Percentiles rank a stretch among this genome's conserved stretches.
Conservation (phyloP, 1,140 invertebrate species). For the Agrilus planipennis region DNA sequence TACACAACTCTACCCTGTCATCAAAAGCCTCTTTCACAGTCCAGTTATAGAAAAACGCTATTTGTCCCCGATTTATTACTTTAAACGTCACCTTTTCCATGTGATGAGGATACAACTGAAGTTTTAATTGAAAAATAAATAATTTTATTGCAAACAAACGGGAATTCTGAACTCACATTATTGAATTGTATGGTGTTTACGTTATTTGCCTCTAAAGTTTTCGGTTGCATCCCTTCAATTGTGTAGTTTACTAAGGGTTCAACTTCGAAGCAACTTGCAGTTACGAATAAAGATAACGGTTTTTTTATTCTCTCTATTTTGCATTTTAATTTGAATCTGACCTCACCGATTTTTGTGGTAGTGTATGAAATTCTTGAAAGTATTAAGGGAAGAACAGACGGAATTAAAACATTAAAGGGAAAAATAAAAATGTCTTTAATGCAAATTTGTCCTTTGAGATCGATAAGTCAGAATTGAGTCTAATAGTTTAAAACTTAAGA, state of each 20-base stretch:
- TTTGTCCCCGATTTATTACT: slow-evolving; percentile 31
- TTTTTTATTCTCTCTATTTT: slow-evolving; percentile 30
- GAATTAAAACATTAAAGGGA: no score
- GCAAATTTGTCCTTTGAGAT: no score
- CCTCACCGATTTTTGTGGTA: slow-evolving; percentile 26
- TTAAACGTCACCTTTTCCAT: slow-evolving; percentile 23
- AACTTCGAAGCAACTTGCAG: slow-evolving; percentile 25
- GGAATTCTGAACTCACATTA: slow-evolving; percentile 22
- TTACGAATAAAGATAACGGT: slow-evolving; percentile 28
- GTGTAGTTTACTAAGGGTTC: slow-evolving; percentile 14
- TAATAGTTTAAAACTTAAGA: no score
- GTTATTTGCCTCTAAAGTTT: slow-evolving; percentile 17
- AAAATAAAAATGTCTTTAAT: no score
- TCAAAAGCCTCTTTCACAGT: slow-evolving; percentile 20
- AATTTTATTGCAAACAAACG: background rate
- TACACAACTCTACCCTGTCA: slow-evolving; percentile 16
- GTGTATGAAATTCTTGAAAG: slow-evolving; percentile 30
- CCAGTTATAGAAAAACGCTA: slow-evolving; percentile 33
- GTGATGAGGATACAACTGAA: slow-evolving; percentile 24
- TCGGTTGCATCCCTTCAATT: slow-evolving; percentile 13
- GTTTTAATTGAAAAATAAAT: background rate
- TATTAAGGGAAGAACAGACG: background rate
- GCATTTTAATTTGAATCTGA: slow-evolving; percentile 32
- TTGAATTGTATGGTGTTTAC: slow-evolving; percentile 34
- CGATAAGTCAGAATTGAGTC: no score